Conservation (phyloP, 2,888 invertebrate species). For the Clanis bilineata region DNA sequence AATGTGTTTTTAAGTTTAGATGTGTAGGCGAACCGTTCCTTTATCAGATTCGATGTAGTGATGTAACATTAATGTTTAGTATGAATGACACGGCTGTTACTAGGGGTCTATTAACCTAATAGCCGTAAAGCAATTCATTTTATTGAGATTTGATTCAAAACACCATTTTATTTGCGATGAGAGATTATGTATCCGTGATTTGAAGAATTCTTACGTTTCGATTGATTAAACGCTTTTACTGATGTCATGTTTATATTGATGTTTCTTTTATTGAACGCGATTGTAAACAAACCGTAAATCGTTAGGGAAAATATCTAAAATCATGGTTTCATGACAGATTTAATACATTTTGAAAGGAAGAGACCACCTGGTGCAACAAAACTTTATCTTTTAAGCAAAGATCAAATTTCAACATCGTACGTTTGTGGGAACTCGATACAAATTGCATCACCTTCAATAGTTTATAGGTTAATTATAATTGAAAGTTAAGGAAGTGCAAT, state of each 20-base stretch:
- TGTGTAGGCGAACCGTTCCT: conserved; percentile 59
- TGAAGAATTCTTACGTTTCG: background rate
- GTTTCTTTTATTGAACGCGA: background rate
- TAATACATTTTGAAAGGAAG: background rate
- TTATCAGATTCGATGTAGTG: conserved; percentile 72
- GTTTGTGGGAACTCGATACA: background rate
- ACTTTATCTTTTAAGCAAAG: background rate
- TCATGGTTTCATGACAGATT: background rate
- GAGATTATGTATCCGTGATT: conserved; percentile 3
- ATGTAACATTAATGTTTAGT: conserved; percentile 63
- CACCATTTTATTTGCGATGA: background rate
- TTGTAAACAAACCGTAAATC: background rate
- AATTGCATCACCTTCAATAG: background rate
- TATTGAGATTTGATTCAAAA: conserved; percentile 11
- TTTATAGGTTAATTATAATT: background rate
- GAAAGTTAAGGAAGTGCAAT: too few relatives aligned
- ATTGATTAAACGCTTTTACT: background rate
- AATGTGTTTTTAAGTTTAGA: conserved; percentile 9
- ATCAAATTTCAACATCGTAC: background rate
- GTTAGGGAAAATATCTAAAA: background rate
- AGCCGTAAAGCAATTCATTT: conserved; percentile 19
- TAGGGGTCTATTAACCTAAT: conserved; percentile 25
- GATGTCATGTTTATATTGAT: background rate
- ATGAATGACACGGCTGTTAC: conserved; percentile 45
- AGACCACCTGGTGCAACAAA: background rate